Evolutionary conservation across 2,888 invertebrate species (phyloP).

Genomic region (Gastrophysa polygoni): DNA sequence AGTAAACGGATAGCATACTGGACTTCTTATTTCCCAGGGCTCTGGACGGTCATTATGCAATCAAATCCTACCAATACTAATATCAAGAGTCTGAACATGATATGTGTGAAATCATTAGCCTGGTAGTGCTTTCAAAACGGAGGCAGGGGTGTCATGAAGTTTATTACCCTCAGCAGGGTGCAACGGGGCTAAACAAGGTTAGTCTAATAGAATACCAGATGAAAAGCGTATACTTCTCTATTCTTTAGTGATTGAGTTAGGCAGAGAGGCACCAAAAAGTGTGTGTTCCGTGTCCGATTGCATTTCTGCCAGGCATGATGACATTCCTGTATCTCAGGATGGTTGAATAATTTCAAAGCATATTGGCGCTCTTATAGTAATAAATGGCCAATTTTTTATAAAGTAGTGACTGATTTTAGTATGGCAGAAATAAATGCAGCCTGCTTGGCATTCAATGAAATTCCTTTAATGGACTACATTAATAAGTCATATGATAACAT

Average conservation of each 20-base stretch:
- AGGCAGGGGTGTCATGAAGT: too few relatives aligned
- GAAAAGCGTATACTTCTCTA: conserved; percentile 12
- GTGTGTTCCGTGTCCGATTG: conserved; percentile 14
- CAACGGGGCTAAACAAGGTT: too few relatives aligned
- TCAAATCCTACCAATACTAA: too few relatives aligned
- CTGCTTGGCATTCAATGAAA: conserved; percentile 13
- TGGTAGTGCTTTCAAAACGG: too few relatives aligned
- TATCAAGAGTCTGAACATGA: too few relatives aligned
- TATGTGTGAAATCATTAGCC: too few relatives aligned
- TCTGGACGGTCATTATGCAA: too few relatives aligned
- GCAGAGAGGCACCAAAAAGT: conserved; percentile 2
- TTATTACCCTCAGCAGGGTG: too few relatives aligned
- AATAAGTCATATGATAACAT: conserved; percentile 9
- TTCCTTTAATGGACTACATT: conserved; percentile 13
- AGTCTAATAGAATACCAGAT: conserved; percentile 3
- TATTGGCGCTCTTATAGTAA: conserved; percentile 10
- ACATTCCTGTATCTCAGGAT: conserved; percentile 5
- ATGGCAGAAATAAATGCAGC: conserved; percentile 18
- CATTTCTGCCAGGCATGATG: conserved; percentile 13
- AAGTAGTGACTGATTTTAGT: conserved; percentile 16
- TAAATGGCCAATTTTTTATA: conserved; percentile 13
- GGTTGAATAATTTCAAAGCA: conserved; percentile 10
- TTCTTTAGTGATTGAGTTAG: conserved; percentile 7
- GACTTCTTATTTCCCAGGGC: too few relatives aligned
- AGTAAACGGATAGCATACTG: too few relatives aligned